Evolutionary conservation across 2,113 vertebrate genomes (phyloP).

Genomic region (Oncorhynchus keta): DNA sequence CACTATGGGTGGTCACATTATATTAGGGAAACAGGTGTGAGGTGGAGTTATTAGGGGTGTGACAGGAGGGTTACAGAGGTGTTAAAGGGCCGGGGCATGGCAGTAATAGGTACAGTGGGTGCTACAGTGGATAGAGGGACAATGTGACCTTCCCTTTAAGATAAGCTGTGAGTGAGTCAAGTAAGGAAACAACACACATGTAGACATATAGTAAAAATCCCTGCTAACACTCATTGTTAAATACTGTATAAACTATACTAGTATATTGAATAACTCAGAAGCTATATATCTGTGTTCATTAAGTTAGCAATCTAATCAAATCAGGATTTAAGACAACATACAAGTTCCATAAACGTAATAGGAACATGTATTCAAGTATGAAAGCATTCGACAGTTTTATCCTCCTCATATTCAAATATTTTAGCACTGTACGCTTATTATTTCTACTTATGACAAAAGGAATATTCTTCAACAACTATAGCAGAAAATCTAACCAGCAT

Average conservation of each 20-base stretch:
- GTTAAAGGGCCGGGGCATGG: too few relatives aligned
- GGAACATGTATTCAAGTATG: background rate
- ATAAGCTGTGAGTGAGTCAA: background rate
- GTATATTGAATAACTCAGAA: background rate
- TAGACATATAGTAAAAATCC: background rate
- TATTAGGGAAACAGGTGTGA: too few relatives aligned
- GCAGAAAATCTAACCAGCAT: background rate
- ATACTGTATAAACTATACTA: background rate
- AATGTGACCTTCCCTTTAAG: too few relatives aligned
- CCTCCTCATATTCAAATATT: background rate
- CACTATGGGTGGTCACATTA: too few relatives aligned
- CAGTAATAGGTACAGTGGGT: too few relatives aligned
- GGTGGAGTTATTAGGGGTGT: too few relatives aligned
- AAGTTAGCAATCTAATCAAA: slow-evolving; percentile 22
- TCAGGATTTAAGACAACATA: slow-evolving; percentile 18
- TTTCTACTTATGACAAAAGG: background rate
- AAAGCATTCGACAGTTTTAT: background rate
- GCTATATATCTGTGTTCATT: slow-evolving; percentile 11
- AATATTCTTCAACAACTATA: background rate
- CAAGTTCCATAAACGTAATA: background rate
- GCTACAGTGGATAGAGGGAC: too few relatives aligned
- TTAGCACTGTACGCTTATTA: background rate
- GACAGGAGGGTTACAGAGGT: too few relatives aligned
- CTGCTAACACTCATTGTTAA: background rate
- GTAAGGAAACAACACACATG: background rate